These are phyloP conservation scores for Dione juno DNA, from an alignment of 2,888 invertebrate species.

Conservation along the genomic window DNA sequence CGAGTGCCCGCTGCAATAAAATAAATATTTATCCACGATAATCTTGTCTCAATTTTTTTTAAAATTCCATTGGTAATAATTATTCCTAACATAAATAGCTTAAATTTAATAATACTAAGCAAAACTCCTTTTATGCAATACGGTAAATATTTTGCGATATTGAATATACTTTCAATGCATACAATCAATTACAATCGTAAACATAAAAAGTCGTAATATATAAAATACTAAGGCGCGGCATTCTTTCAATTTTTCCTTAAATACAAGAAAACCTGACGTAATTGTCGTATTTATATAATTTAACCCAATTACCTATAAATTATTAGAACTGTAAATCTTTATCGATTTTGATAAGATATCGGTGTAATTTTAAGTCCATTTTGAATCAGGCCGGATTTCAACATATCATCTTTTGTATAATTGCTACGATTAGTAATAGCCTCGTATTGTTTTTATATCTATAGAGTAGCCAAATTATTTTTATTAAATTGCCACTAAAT, in stretches of 20 bases:
- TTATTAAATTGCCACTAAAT: background rate
- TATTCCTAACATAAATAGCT: too few relatives aligned
- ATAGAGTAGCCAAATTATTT: slow-evolving; percentile 14
- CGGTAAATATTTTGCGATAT: too few relatives aligned
- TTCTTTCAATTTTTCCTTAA: background rate
- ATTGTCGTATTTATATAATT: slow-evolving; percentile 37
- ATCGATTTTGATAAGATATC: slow-evolving; percentile 54
- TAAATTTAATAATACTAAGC: too few relatives aligned
- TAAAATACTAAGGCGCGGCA: background rate
- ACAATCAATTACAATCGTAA: too few relatives aligned
- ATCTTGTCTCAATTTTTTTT: too few relatives aligned
- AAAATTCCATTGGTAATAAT: too few relatives aligned
- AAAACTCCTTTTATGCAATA: too few relatives aligned
- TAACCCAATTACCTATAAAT: slow-evolving; percentile 75
- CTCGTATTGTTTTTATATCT: slow-evolving; percentile 20
- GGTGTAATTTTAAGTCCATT: slow-evolving; percentile 48
- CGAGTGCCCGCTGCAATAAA: too few relatives aligned
- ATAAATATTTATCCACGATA: too few relatives aligned
- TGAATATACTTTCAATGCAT: too few relatives aligned
- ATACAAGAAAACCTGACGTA: slow-evolving; percentile 14
- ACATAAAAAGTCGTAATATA: background rate
- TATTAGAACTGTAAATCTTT: slow-evolving; percentile 55
- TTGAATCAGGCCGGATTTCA: slow-evolving; percentile 55
- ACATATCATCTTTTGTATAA: slow-evolving; percentile 43
- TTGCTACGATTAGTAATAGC: slow-evolving; percentile 28